Conservation (phyloP, 2,888 invertebrate genomes). For the Drosophila multiciliata region DNA sequence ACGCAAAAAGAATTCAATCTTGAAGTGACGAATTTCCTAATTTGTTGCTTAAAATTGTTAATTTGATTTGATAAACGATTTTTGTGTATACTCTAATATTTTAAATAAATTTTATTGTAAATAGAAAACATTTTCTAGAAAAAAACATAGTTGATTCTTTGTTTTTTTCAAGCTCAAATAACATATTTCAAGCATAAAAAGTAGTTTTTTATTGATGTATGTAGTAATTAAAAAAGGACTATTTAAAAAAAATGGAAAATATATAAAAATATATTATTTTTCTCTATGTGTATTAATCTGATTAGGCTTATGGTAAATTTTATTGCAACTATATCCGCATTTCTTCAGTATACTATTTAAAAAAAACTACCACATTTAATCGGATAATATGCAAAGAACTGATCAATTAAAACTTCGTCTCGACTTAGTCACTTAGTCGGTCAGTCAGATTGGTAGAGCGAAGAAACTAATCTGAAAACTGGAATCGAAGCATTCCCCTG, state of each 20-base stretch:
- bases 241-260: background rate
- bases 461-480: conserved; percentile 21
- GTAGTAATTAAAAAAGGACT: too few species aligned
- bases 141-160: background rate
- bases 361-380: background rate
- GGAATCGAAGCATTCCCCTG: conserved; percentile 1
- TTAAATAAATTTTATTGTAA: too few species aligned
- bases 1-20: background rate
- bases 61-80: background rate
- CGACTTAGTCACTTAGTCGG: background rate
- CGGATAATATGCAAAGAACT: conserved; percentile 1
- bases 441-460: background rate
- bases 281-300: background rate
- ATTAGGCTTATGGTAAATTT: background rate
- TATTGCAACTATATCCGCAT: background rate
- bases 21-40: conserved; percentile 7
- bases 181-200: background rate
- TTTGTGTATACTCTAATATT: background rate
- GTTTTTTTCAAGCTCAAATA: background rate
- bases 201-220: background rate
- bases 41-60: background rate
- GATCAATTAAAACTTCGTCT: background rate
- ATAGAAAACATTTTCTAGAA: background rate
- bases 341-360: background rate
- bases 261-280: background rate